A percentile compares a stretch with the other conserved stretches of the same genome.
Evolutionary conservation across 2,113 vertebrate species (phyloP).

Genomic region (Phalacrocorax pelagicus): DNA sequence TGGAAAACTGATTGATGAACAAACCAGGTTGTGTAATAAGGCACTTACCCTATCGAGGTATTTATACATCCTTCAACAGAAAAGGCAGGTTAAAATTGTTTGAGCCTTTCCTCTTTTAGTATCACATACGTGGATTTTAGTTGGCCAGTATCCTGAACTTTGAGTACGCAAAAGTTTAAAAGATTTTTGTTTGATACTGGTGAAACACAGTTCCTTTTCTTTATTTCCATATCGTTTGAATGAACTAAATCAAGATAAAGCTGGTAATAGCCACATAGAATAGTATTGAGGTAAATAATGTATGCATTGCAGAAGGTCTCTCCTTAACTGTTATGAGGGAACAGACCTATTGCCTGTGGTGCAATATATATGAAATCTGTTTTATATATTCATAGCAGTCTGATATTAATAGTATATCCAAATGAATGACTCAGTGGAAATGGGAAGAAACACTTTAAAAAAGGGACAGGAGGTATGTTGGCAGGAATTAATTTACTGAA

Average conservation of each 20-base stretch:
- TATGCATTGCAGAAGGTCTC: slow-evolving; percentile 39
- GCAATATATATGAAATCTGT: slow-evolving; percentile 18
- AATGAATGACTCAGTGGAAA: not conserved
- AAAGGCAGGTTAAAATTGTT: not conserved
- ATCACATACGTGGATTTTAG: not conserved
- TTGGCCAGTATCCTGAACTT: not conserved
- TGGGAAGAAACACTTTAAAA: not conserved
- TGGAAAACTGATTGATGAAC: not conserved
- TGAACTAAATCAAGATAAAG: slow-evolving; percentile 38
- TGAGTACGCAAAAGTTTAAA: not conserved
- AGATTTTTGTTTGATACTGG: not conserved
- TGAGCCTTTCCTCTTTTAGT: not conserved
- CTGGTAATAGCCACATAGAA: slow-evolving; percentile 20
- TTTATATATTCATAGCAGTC: not conserved
- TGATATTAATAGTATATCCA: not conserved
- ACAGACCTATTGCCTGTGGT: slow-evolving; percentile 12
- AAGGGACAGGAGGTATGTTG: not conserved
- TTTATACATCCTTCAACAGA: not conserved
- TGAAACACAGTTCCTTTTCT: not conserved
- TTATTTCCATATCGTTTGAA: not conserved
- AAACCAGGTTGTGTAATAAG: not conserved
- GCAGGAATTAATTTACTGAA: not conserved
- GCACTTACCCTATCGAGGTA: not conserved
- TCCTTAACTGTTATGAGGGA: slow-evolving; percentile 1
- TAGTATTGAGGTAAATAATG: slow-evolving; percentile 39